Evolutionary conservation across 2,113 vertebrate species (phyloP).

Genomic region (Channa argus): DNA sequence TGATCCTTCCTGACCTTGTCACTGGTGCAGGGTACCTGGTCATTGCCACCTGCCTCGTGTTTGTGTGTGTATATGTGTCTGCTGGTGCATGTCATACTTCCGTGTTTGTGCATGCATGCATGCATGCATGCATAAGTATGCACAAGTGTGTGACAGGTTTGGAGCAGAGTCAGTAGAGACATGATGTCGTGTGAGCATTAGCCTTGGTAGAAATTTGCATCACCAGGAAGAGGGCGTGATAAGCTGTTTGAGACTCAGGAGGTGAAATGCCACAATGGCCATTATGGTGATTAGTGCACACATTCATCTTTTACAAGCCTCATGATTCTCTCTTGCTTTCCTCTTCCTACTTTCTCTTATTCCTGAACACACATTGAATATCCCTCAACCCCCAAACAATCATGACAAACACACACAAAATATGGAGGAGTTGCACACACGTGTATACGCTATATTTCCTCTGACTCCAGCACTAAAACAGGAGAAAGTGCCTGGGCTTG

Average conservation of each 20-base stretch:
- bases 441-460: slow-evolving; percentile 50
- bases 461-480: slow-evolving; percentile 56
- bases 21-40: slow-evolving; percentile 60
- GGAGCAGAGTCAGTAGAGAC: slow-evolving; percentile 15
- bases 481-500: slow-evolving; percentile 58
- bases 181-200: slow-evolving; percentile 50
- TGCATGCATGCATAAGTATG: slow-evolving; percentile 24
- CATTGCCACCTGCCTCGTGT: slow-evolving; percentile 67
- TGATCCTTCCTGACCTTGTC: slow-evolving; percentile 73
- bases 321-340: slow-evolving; percentile 33
- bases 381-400: slow-evolving; percentile 67
- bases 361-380: slow-evolving; percentile 30
- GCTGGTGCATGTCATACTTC: slow-evolving; percentile 13
- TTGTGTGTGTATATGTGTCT: slow-evolving; percentile 4
- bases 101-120: slow-evolving; percentile 20
- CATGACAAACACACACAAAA: slow-evolving; percentile 47
- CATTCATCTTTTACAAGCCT: slow-evolving; percentile 68
- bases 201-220: slow-evolving; percentile 70
- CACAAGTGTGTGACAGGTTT: slow-evolving; percentile 28
- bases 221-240: slow-evolving; percentile 58
- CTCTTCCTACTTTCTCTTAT: slow-evolving; percentile 7
- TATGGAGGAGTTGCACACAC: slow-evolving; percentile 53
- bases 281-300: slow-evolving; percentile 64
- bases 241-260: slow-evolving; percentile 59
- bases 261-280: slow-evolving; percentile 57